These are phyloP conservation scores for Coenonympha glycerion DNA, from an alignment of 2,888 invertebrate genomes.

Conservation along the genomic window DNA sequence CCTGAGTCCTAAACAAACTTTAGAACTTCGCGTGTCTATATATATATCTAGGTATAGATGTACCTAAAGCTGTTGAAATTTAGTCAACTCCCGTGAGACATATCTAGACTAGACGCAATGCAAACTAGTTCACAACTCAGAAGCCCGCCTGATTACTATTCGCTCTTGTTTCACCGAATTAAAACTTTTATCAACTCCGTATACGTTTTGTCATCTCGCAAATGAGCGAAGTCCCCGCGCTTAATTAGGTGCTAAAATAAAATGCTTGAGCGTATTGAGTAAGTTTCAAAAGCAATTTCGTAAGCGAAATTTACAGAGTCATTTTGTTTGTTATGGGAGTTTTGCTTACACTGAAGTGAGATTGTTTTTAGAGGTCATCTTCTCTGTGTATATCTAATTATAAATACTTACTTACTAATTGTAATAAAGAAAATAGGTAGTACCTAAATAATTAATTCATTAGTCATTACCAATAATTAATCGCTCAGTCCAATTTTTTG, in stretches of 20 bases:
- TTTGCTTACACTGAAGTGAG: background rate
- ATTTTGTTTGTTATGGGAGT: background rate
- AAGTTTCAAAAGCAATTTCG: constrained; percentile 18
- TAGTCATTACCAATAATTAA: no score
- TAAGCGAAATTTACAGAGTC: constrained; percentile 3
- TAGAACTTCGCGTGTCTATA: constrained; percentile 6
- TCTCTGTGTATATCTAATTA: no score
- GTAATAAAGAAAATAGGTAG: no score
- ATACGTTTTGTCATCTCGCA: constrained; percentile 18
- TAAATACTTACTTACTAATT: no score
- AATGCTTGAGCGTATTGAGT: constrained; percentile 16
- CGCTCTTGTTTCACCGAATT: constrained; percentile 24
- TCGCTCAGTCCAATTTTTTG: no score
- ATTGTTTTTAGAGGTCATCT: no score
- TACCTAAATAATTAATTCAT: no score
- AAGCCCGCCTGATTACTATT: constrained; percentile 28
- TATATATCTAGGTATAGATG: constrained; percentile 11
- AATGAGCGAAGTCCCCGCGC: constrained; percentile 12
- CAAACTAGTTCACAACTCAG: constrained; percentile 26
- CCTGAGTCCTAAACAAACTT: constrained; percentile 19
- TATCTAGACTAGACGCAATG: constrained; percentile 27
- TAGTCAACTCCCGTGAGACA: constrained; percentile 21
- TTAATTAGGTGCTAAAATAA: constrained; percentile 12
- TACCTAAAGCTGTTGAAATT: constrained; percentile 28
- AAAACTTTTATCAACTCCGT: constrained; percentile 24